Evolutionary conservation across 2,888 invertebrate species (phyloP).

Genomic region (Caenorhabditis doughertyi): DNA sequence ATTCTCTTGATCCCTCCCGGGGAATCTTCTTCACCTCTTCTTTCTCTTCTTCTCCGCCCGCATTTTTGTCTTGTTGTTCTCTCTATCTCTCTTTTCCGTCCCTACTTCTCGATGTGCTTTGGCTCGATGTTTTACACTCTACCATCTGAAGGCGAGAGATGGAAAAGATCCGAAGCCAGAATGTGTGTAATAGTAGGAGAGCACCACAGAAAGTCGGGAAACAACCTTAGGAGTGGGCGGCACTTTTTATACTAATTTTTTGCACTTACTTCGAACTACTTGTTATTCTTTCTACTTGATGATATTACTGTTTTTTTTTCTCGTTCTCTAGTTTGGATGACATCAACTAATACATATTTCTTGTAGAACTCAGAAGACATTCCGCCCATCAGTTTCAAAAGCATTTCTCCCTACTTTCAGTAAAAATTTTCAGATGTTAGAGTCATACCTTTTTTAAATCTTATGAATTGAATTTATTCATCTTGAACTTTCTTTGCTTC

Average conservation of each 20-base stretch:
- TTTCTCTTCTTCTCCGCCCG: slow-evolving; percentile 22
- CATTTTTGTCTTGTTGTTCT: slow-evolving; percentile 57
- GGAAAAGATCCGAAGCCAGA: slow-evolving; percentile 27
- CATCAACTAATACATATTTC: no score
- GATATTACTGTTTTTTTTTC: not conserved
- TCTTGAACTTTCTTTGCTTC: not conserved
- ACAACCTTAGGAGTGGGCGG: slow-evolving; percentile 54
- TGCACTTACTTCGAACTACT: slow-evolving; percentile 35
- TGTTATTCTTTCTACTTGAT: not conserved
- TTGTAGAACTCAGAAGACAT: no score
- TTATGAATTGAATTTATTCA: no score
- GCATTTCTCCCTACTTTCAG: not conserved
- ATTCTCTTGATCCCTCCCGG: slow-evolving; percentile 11
- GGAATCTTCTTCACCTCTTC: slow-evolving; percentile 35
- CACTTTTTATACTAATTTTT: slow-evolving; percentile 62
- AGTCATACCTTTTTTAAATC: not conserved
- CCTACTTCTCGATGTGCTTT: slow-evolving; percentile 40
- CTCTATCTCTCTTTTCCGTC: slow-evolving; percentile 36
- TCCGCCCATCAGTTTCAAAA: no score
- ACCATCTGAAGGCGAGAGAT: slow-evolving; percentile 42
- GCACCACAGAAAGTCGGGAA: slow-evolving; percentile 40
- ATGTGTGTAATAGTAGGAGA: slow-evolving; percentile 65
- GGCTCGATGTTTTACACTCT: slow-evolving; percentile 58
- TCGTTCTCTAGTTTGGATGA: no score
- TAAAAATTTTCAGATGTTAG: no score